Evolutionary conservation across 2,113 vertebrate species (phyloP), one percentile per base, ranked within the genome.

Genomic region (Jacana jacana): DNA sequence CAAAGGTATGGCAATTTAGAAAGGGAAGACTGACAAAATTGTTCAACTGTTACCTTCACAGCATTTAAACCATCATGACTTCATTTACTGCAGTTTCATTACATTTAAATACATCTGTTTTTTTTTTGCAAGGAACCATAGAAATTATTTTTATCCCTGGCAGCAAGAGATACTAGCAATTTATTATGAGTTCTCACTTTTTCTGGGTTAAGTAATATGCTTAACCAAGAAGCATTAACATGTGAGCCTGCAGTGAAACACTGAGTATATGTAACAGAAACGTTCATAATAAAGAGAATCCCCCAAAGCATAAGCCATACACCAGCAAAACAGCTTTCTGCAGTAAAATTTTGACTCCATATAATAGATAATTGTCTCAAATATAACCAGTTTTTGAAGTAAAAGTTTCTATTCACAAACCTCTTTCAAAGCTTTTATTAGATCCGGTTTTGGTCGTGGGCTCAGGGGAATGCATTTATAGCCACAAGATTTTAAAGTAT

Each of bases 381-480:
- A 60, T 27, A 69, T 2, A 76, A 16, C 5, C 39, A 46, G 8
- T 31, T 81, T 89, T 80, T 35, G 20, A 94, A 86, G 27, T 24
- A 46, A 48, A 48, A 63, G 11, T 23, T 75, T 86, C 82, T 84
- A 83, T 76, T 79, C 78, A 97, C 97, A 93, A 86, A 99, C 99
- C 98, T 99, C 99, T 97, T 97, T 98, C 83, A 99, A 98, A 63
- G 99, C 98, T 96, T 98, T 99, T 52, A 99, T 94, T 73, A 99
- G 86, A 66, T 99, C 99, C 54, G 98, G 97, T 89, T 99, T 99
- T 83, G 99, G 98, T 17, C 98, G 96, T 9, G 97, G 97, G 39
- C 96, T 98, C 88, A 98, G 98, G 10, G 98, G 99, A 91, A 99
- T 98, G 96, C 98, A 99, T 94, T 99, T 99, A 89, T 99, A 98